Percentiles rank a stretch among this genome's conserved stretches.
These are phyloP conservation scores for Trialeurodes vaporariorum DNA, from an alignment of 1,140 invertebrate genomes.

Conservation along the genomic window DNA sequence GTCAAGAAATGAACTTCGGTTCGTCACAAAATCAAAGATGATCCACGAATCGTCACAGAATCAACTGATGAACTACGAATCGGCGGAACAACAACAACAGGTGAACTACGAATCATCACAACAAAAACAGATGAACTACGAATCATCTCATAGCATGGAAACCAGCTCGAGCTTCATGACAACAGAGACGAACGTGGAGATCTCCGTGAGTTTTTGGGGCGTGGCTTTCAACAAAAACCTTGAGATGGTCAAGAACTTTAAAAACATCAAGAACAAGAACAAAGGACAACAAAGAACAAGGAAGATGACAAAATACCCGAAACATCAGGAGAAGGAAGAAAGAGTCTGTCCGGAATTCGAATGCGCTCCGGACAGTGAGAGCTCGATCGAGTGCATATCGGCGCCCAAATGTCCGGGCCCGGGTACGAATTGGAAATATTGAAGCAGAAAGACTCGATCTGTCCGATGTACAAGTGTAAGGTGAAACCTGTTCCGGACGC, in stretches of 20 bases:
- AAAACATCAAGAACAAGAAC: background rate
- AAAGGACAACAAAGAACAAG: background rate
- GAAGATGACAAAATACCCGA: background rate
- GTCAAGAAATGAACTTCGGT: no score
- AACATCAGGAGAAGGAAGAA: background rate
- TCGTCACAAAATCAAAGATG: no score
- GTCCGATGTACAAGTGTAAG: constrained; percentile 46
- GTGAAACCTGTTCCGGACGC: constrained; percentile 41
- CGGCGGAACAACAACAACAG: no score
- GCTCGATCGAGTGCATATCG: background rate
- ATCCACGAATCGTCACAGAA: no score
- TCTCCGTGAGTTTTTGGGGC: background rate
- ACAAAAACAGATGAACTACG: no score
- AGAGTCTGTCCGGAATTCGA: background rate
- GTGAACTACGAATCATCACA: no score
- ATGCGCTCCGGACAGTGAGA: background rate
- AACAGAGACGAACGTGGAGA: background rate
- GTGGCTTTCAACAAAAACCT: background rate
- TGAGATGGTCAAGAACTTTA: background rate
- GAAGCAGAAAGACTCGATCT: constrained; percentile 13
- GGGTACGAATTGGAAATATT: background rate
- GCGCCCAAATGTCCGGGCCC: background rate
- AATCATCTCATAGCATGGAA: background rate
- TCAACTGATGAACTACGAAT: no score
- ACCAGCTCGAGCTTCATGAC: background rate